Base-by-base conservation (phyloP, 2,888 invertebrate genomes). In the Rhogogaster chlorosoma region DNA sequence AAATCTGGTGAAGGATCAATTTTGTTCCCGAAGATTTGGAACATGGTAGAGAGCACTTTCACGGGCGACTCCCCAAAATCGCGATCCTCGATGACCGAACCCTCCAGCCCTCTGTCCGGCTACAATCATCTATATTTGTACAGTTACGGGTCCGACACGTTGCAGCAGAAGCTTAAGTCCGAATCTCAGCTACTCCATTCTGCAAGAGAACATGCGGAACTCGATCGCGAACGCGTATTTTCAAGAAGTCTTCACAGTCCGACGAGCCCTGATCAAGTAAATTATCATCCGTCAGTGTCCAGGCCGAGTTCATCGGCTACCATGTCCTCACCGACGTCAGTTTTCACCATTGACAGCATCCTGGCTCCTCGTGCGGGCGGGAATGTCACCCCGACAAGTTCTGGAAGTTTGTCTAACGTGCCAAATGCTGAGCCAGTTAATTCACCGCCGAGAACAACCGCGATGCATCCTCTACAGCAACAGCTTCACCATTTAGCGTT, bases 311-410 rank as follows among this genome's bases (percentile, higher is more conserved):
- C 94, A 18, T 91, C 92, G 42, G 88, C 89, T 90, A 94, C 94
- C 90, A 94, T 89, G 94, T 94, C 94, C 92, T 94, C 95, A 90
- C 94, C 95, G 0, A 94, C 95, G 32, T 96, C 96, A 6, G 95
- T 97, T 87, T 98, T 98, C 93, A 98, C 97, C 89, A 98, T 98
- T 91, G 98, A 98, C 94, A 97, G 97, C 94, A 97, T 98, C 90
- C 94, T 98, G 93, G 97, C 97, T 77, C 97, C 97, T 83, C 94
- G 96, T 85, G 96, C 96, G 77, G 88, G 90, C 22, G 93, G 93
- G 2, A 92, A 91, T 70, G 89, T 92, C 53, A 95, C 94, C 87
- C 92, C 92, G 12, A 89, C 92, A 89, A 94, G 87, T 77, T 88
- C 90, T 7, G 80, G 89, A 0, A 87, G 88, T 22, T 88, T 88